Conservation (phyloP, 1,140 invertebrate species). For the Bemisia tabaci region DNA sequence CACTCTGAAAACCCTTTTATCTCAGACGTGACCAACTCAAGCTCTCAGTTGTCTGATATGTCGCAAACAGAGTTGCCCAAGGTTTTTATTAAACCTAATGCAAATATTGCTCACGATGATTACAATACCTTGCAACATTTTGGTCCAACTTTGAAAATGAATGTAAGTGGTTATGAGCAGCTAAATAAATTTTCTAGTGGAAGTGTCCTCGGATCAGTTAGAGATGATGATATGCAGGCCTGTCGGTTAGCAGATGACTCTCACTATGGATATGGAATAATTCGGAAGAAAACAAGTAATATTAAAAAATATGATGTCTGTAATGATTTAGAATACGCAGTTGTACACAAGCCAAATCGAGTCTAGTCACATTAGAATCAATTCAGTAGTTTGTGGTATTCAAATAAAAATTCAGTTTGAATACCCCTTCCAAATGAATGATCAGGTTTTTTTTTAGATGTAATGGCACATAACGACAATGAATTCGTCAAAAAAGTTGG, state of each 20-base stretch:
- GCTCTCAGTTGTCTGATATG: background rate
- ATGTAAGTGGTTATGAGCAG: slow-evolving; percentile 52
- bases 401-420: no score
- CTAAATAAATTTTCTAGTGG: slow-evolving; percentile 29
- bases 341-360: slow-evolving; percentile 65
- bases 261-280: slow-evolving; percentile 59
- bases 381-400: no score
- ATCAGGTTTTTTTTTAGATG: no score
- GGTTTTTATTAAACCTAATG: slow-evolving; percentile 7
- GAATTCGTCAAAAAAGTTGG: no score
- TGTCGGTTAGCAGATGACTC: slow-evolving; percentile 55
- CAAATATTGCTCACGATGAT: slow-evolving; percentile 17
- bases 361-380: slow-evolving; percentile 35
- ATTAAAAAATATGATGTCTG: slow-evolving; percentile 48
- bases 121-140: slow-evolving; percentile 70
- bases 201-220: slow-evolving; percentile 33
- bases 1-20: slow-evolving; percentile 4
- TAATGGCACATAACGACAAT: no score
- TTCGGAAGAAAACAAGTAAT: slow-evolving; percentile 44
- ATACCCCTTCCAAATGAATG: no score
- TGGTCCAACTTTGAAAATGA: slow-evolving; percentile 51
- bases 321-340: slow-evolving; percentile 61
- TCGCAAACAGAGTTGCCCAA: background rate
- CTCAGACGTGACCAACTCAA: background rate
- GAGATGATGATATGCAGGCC: slow-evolving; percentile 34